Evolutionary conservation across 1,140 invertebrate genomes (phyloP).

Genomic region (Wiebesia pumilae): DNA sequence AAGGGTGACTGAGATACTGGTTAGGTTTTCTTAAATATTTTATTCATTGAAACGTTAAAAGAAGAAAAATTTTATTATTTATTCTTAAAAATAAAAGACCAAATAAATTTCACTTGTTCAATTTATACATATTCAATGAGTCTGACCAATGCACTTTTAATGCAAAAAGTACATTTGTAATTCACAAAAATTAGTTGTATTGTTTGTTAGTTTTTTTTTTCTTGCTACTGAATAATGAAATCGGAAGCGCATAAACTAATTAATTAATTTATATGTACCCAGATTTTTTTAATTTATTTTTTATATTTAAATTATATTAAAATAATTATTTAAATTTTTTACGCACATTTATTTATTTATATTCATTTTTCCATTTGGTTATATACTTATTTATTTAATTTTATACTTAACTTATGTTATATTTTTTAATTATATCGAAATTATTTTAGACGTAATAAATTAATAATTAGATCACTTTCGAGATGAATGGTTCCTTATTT

Average conservation of each 20-base stretch:
- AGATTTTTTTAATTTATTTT: background rate
- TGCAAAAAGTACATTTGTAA: background rate
- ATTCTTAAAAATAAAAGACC: no score
- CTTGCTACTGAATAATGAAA: background rate
- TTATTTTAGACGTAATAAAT: no score
- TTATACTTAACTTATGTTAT: no score
- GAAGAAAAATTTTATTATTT: no score
- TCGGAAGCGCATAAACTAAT: background rate
- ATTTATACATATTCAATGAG: background rate
- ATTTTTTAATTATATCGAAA: no score
- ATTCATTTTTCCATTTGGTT: background rate
- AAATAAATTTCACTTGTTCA: background rate
- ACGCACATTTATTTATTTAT: no score
- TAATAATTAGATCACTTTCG: no score
- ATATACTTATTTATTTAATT: no score
- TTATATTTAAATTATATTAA: background rate
- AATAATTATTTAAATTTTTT: background rate
- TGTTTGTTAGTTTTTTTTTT: background rate
- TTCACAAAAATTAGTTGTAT: constrained; percentile 19
- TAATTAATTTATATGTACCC: background rate
- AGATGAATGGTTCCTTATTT: no score
- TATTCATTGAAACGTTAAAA: no score
- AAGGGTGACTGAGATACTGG: no score
- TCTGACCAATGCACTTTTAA: background rate
- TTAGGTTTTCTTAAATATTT: no score